phyloP scores from a whole-genome alignment of 2,797 vertebrate species.

The Anguilla megastoma region DNA sequence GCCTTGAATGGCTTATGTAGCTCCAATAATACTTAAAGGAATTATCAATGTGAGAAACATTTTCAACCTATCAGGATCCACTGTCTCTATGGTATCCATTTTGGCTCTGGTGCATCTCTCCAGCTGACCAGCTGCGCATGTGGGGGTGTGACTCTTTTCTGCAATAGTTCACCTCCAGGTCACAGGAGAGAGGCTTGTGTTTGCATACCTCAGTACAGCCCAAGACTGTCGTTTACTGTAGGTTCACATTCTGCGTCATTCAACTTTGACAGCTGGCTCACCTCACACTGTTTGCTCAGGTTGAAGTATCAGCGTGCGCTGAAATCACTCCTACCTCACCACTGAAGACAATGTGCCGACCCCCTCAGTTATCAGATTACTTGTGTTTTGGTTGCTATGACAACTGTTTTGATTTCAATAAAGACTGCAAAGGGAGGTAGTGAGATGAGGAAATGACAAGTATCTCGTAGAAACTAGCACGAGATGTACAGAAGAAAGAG shows the following conservation, averaged over 20 bases:
- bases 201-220: conserved; percentile 40
- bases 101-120: not conserved
- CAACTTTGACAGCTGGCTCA: conserved; percentile 17
- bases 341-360: not conserved
- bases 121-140: not conserved
- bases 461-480: not conserved
- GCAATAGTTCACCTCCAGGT: conserved; percentile 4
- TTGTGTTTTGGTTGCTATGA: conserved; percentile 56
- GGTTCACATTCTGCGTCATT: conserved; percentile 30
- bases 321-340: conserved; percentile 36
- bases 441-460: not conserved
- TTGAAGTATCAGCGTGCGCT: not conserved
- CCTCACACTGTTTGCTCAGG: not conserved
- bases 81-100: not conserved
- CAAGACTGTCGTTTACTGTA: not conserved
- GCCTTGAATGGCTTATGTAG: not conserved
- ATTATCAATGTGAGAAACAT: not conserved
- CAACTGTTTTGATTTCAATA: conserved; percentile 29
- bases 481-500: not conserved
- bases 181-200: conserved; percentile 26
- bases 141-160: not conserved
- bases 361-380: conserved; percentile 26
- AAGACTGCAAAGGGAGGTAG: not conserved
- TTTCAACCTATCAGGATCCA: not conserved
- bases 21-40: not conserved